phyloP scores from a whole-genome alignment of 2,113 vertebrate species.

The Saiga tatarica region DNA sequence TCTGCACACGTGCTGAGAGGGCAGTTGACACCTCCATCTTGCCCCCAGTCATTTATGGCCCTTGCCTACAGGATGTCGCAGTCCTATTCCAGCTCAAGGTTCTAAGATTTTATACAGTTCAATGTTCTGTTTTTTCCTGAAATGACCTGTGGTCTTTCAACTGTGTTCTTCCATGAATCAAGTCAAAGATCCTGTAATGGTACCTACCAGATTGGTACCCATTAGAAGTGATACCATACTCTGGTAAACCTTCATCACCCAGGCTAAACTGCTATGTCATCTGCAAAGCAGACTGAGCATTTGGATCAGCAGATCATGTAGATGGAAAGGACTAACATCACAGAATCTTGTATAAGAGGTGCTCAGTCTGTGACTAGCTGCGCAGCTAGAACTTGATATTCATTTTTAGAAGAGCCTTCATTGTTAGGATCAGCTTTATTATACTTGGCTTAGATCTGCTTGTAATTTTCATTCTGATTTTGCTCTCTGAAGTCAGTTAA shows the following conservation, averaged over 20 bases:
- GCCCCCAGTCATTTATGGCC: background rate
- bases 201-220: background rate
- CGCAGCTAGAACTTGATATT: background rate
- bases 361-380: background rate
- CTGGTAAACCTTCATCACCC: background rate
- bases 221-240: background rate
- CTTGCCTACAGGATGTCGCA: background rate
- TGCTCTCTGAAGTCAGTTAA: background rate
- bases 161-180: background rate
- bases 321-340: background rate
- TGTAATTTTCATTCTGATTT: slow-evolving; percentile 22
- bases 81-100: background rate
- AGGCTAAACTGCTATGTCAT: background rate
- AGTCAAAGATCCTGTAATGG: background rate
- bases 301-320: background rate
- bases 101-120: background rate
- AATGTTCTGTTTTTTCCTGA: background rate
- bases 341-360: background rate
- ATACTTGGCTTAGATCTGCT: background rate
- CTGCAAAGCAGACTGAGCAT: background rate
- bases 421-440: background rate
- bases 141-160: no score
- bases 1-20: slow-evolving; percentile 44
- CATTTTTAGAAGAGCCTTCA: background rate
- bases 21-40: background rate